Evolutionary conservation across 1,140 invertebrate species (phyloP).

Genomic region (Ceratosolen solmsi): DNA sequence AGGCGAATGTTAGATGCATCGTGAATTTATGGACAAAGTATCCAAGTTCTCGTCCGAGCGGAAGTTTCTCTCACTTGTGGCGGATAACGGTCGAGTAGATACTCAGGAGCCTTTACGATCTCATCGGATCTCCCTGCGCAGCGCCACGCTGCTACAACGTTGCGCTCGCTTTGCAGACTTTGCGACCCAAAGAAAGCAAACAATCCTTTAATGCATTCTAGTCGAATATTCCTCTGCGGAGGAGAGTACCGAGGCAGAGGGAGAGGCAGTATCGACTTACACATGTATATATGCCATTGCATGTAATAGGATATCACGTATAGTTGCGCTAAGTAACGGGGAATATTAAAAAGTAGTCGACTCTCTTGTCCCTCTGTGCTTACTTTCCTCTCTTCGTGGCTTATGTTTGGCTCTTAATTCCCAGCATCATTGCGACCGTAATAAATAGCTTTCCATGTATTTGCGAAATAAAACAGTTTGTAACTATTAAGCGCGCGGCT

Average conservation of each 20-base stretch:
- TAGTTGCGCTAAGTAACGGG: neutral
- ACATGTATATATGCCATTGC: conserved; percentile 2
- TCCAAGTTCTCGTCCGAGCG: conserved; percentile 43
- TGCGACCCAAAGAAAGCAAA: conserved; percentile 31
- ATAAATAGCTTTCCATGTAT: neutral
- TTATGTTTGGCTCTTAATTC: neutral
- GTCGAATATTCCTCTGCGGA: conserved; percentile 16
- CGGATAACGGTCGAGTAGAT: conserved; percentile 47
- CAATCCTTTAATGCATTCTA: conserved; percentile 34
- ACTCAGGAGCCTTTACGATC: conserved; percentile 49
- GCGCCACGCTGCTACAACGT: neutral
- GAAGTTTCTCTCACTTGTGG: conserved; percentile 48
- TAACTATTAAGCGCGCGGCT: neutral
- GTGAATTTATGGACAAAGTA: conserved; percentile 50
- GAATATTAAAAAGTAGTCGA: conserved; percentile 22
- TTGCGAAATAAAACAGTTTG: neutral
- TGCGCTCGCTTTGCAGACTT: conserved; percentile 14
- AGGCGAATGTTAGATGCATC: conserved; percentile 42
- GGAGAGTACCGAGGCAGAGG: neutral
- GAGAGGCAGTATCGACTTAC: conserved; percentile 1
- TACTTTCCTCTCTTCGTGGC: neutral
- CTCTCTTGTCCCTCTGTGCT: neutral
- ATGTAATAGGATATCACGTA: conserved; percentile 20
- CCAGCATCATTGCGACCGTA: neutral
- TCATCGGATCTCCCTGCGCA: neutral